Conservation (phyloP, 1,140 invertebrate species). For the Trichogramma pretiosum region DNA sequence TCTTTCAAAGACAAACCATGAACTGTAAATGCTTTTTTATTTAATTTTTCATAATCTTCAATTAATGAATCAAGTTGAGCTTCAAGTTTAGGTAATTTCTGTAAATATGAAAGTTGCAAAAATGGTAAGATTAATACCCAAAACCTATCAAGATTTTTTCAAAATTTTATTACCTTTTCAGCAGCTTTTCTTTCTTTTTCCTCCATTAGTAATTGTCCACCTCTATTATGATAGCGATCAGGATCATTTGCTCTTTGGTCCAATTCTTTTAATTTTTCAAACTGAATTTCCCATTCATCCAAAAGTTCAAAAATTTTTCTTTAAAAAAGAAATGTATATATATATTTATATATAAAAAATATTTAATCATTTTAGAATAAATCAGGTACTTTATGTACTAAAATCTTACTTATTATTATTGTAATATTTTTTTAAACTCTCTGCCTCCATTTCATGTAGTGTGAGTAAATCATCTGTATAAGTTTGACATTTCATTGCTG, state of each 20-base stretch:
- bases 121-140: neutral
- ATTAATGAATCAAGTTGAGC: constrained; percentile 49
- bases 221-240: constrained; percentile 73
- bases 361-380: constrained; percentile 8
- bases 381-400: constrained; percentile 19
- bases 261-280: constrained; percentile 59
- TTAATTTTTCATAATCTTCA: constrained; percentile 46
- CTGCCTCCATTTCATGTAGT: constrained; percentile 64
- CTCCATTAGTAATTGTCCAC: constrained; percentile 71
- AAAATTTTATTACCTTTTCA: constrained; percentile 45
- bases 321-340: constrained; percentile 20
- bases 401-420: constrained; percentile 54
- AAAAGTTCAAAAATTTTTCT: constrained; percentile 55
- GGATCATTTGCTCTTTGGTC: constrained; percentile 65
- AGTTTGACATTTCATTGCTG: constrained; percentile 50
- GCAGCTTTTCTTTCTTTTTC: constrained; percentile 73
- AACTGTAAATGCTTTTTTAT: constrained; percentile 48
- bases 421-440: constrained; percentile 58
- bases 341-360: constrained; percentile 6
- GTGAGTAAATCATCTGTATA: constrained; percentile 67
- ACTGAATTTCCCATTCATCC: constrained; percentile 52
- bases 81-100: constrained; percentile 58
- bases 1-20: constrained; percentile 51
- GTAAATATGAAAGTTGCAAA: constrained; percentile 7
- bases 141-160: constrained; percentile 11